A percentile compares a stretch with the other conserved stretches of the same genome.
Conservation (phyloP, 2,113 vertebrate species). For the Apus apus region DNA sequence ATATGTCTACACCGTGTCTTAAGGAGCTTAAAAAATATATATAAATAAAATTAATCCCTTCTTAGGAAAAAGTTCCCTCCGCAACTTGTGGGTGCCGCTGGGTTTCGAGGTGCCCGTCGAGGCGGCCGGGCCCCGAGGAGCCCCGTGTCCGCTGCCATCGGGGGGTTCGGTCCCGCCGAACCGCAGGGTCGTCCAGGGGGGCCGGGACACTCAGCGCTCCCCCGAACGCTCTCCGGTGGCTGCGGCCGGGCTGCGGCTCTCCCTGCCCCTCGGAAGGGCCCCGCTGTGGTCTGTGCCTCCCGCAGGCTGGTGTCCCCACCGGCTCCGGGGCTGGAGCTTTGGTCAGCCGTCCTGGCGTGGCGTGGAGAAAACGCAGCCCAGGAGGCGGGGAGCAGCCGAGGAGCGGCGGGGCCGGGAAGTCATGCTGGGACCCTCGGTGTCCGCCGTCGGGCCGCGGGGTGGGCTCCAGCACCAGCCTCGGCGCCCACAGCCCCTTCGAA, state of each 20-base stretch:
- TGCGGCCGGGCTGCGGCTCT: not conserved
- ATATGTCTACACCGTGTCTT: not conserved
- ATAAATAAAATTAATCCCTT: not conserved
- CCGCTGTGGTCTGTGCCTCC: not conserved
- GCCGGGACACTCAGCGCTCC: not conserved
- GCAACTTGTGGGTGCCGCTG: not conserved
- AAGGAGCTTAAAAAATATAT: not conserved
- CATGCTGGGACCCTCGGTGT: not conserved
- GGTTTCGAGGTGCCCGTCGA: not conserved
- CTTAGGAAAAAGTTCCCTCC: not conserved
- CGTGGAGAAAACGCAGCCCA: not conserved
- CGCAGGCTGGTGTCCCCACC: not conserved
- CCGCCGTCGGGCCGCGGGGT: not conserved
- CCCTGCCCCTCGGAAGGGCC: not conserved
- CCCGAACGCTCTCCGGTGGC: not conserved
- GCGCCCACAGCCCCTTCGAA: not conserved
- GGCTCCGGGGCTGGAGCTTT: not conserved
- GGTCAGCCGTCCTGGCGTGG: not conserved
- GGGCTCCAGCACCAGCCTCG: not conserved
- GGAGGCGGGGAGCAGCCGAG: not conserved
- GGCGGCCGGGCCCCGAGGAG: accelerated
- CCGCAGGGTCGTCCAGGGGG: not conserved
- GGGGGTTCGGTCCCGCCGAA: not conserved
- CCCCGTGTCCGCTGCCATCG: not conserved
- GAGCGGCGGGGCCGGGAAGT: not conserved